Evolutionary conservation across 2,888 invertebrate species (phyloP).

Genomic region (Trissoscelio sp.): DNA sequence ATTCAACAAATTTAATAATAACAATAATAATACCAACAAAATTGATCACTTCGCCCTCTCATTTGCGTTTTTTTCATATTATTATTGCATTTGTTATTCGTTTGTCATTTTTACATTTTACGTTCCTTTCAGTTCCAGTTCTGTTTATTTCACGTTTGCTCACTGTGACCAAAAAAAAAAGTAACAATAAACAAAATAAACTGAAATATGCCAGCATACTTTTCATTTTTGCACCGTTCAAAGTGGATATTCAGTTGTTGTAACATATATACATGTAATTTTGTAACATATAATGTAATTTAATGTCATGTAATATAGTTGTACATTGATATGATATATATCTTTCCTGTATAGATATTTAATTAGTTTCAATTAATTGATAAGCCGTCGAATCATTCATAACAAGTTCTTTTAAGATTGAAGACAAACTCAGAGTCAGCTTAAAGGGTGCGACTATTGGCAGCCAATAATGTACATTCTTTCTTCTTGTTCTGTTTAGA

Average conservation of each 20-base stretch:
- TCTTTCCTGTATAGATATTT: slow-evolving; percentile 14
- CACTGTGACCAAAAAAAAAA: too few relatives aligned
- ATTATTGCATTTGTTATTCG: slow-evolving; percentile 44
- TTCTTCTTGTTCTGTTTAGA: slow-evolving; percentile 82
- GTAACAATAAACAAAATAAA: too few relatives aligned
- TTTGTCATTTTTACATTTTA: slow-evolving; percentile 63
- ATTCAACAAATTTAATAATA: too few relatives aligned
- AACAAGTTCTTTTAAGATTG: too few relatives aligned
- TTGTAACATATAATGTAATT: slow-evolving; percentile 41
- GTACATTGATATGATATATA: slow-evolving; percentile 1
- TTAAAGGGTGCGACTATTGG: slow-evolving; percentile 23
- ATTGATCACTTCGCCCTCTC: slow-evolving; percentile 43
- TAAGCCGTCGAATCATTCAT: slow-evolving; percentile 23
- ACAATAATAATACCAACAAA: neutral
- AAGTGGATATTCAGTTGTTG: slow-evolving; percentile 67
- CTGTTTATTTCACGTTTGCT: slow-evolving; percentile 72
- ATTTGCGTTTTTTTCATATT: slow-evolving; percentile 40
- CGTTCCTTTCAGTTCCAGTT: slow-evolving; percentile 57
- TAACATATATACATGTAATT: slow-evolving; percentile 34
- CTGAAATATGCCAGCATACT: slow-evolving; percentile 83
- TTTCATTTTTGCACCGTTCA: slow-evolving; percentile 75
- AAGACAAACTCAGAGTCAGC: slow-evolving; percentile 8
- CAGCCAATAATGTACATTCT: slow-evolving; percentile 79
- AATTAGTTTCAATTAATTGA: neutral
- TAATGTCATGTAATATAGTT: slow-evolving; percentile 20